Conservation (phyloP, 2,113 vertebrate species). For the Trachemys scripta region DNA sequence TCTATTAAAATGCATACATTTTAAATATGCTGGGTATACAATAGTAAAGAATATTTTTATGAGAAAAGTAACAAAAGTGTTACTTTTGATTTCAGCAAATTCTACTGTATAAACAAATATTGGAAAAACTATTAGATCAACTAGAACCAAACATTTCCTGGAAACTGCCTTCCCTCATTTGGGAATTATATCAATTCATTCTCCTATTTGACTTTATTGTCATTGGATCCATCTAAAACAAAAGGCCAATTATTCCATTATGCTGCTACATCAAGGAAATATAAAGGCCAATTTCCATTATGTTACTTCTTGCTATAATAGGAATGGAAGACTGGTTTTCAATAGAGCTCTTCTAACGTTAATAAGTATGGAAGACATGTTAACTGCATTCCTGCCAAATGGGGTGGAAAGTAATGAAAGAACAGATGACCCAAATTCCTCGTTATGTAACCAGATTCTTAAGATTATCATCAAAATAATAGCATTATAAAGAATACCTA, state of each 20-base stretch:
- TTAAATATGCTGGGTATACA: not conserved
- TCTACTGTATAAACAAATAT: not conserved
- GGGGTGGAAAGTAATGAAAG: not conserved
- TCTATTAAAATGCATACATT: not conserved
- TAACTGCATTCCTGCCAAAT: not conserved
- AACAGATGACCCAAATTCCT: fast-evolving
- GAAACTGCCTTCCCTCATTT: not conserved
- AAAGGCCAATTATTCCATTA: not conserved
- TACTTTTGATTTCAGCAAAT: not conserved
- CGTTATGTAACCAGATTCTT: not conserved
- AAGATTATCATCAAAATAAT: not conserved
- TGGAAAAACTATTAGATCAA: not conserved
- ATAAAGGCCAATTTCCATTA: not conserved
- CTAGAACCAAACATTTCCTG: not conserved
- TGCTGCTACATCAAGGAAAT: not conserved
- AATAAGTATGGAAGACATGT: not conserved
- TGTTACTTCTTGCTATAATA: not conserved
- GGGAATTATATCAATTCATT: not conserved
- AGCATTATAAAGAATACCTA: not conserved
- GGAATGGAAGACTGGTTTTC: not conserved
- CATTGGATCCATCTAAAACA: not conserved
- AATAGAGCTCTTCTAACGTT: not conserved
- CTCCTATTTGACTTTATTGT: not conserved
- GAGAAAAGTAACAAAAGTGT: not conserved
- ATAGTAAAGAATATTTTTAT: not conserved